These are phyloP conservation scores for Ostrea denselamellosa DNA, from an alignment of 1,140 invertebrate genomes.

Conservation along the genomic window DNA sequence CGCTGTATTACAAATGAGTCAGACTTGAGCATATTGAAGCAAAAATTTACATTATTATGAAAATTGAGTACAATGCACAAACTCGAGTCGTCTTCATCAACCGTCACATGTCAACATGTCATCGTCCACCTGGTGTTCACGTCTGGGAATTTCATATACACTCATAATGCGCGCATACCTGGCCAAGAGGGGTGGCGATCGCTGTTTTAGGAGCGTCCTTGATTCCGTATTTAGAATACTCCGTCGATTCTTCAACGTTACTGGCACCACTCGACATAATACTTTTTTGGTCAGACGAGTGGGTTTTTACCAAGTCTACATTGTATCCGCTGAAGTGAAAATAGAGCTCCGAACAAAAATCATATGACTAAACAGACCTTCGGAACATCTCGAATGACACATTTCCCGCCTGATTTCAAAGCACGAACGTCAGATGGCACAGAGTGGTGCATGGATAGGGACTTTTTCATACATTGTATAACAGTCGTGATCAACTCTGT, in stretches of 20 bases:
- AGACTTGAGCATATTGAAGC: too few relatives aligned
- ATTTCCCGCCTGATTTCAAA: constrained; percentile 17
- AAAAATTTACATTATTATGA: background rate
- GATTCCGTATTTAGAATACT: constrained; percentile 67
- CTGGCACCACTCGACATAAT: background rate
- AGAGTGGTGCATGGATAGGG: background rate
- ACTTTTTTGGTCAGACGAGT: background rate
- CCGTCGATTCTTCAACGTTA: constrained; percentile 56
- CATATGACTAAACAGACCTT: constrained; percentile 12
- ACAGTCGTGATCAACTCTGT: background rate
- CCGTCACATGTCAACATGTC: background rate
- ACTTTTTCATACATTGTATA: background rate
- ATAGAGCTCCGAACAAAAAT: background rate
- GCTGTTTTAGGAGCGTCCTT: constrained; percentile 64
- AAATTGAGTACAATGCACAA: background rate
- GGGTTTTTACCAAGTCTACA: background rate
- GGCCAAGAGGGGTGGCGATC: constrained; percentile 62
- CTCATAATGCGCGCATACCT: constrained; percentile 52
- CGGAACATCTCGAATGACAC: background rate
- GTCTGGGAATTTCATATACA: background rate
- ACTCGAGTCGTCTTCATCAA: background rate
- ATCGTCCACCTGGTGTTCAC: background rate
- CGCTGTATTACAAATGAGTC: too few relatives aligned
- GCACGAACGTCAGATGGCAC: too few relatives aligned
- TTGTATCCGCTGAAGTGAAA: background rate